Evolutionary conservation across 2,888 invertebrate species (phyloP).

Genomic region (Acrobasis repandana): DNA sequence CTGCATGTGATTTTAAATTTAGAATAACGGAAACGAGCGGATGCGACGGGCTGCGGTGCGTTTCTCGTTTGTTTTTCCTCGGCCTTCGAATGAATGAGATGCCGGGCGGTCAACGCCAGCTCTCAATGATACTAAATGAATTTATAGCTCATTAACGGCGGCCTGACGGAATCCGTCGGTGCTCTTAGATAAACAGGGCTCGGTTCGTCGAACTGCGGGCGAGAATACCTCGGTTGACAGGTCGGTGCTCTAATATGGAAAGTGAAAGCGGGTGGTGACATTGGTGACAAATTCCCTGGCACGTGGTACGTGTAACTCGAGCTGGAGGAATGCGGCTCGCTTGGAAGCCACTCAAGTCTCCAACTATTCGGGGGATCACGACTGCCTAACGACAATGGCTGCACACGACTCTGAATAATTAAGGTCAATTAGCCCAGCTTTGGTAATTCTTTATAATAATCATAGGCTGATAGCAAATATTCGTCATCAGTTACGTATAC

Average conservation of each 20-base stretch:
- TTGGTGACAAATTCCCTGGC: conserved; percentile 58
- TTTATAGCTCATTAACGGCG: conserved; percentile 65
- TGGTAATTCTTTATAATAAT: too few species aligned
- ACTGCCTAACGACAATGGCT: background rate
- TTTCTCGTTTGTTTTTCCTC: conserved; percentile 62
- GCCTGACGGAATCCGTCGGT: conserved; percentile 21
- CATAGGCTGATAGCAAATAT: too few species aligned
- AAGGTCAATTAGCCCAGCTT: too few species aligned
- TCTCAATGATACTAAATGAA: conserved; percentile 62
- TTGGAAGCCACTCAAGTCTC: conserved; percentile 45
- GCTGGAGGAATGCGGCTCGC: conserved; percentile 50
- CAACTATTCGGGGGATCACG: conserved; percentile 35
- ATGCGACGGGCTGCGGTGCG: conserved; percentile 40
- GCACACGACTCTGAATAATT: background rate
- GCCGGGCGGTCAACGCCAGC: conserved; percentile 57
- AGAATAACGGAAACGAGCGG: conserved; percentile 70
- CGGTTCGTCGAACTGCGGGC: conserved; percentile 60
- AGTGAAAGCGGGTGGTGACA: conserved; percentile 57
- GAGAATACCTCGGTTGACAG: conserved; percentile 47
- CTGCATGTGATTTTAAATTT: conserved; percentile 65
- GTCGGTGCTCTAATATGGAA: conserved; percentile 53
- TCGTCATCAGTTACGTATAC: too few species aligned
- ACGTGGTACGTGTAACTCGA: conserved; percentile 51
- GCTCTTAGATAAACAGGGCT: conserved; percentile 52
- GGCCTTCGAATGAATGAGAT: conserved; percentile 77